These are phyloP conservation scores for Megastigmus dorsalis DNA, from an alignment of 2,888 invertebrate species.

Conservation along the genomic window DNA sequence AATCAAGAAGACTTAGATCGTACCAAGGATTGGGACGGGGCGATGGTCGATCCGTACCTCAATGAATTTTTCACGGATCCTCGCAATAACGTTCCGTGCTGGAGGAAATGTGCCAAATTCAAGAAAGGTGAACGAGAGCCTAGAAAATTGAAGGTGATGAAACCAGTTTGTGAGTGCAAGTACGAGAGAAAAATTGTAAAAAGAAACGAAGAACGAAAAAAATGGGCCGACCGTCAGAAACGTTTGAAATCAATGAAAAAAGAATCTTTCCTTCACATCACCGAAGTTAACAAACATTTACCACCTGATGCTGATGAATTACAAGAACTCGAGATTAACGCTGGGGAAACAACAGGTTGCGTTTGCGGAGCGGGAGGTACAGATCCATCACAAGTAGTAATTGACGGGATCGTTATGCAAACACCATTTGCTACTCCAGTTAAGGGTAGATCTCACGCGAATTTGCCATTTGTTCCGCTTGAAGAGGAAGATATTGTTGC, in stretches of 20 bases:
- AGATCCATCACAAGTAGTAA: neutral
- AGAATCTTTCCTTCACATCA: constrained; percentile 17
- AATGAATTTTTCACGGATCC: constrained; percentile 60
- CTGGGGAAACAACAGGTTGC: too few species aligned
- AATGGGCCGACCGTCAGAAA: constrained; percentile 59
- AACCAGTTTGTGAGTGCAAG: constrained; percentile 68
- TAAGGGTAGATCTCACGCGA: neutral
- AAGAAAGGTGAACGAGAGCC: neutral
- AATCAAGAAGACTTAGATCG: neutral
- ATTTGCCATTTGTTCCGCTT: neutral
- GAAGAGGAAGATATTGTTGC: neutral
- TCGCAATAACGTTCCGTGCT: constrained; percentile 60
- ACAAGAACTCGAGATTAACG: neutral
- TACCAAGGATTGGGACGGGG: constrained; percentile 49
- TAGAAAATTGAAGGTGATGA: constrained; percentile 58
- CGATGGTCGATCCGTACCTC: constrained; percentile 60
- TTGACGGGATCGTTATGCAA: constrained; percentile 29
- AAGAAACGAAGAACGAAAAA: constrained; percentile 60
- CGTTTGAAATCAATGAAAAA: constrained; percentile 55
- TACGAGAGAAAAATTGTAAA: constrained; percentile 66
- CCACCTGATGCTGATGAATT: neutral
- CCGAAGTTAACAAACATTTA: constrained; percentile 17
- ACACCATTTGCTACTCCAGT: constrained; percentile 37
- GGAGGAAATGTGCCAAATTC: constrained; percentile 59
- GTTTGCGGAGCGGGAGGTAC: neutral